Conservation (phyloP, 2,113 vertebrate genomes). For the Oxyruncus cristatus region DNA sequence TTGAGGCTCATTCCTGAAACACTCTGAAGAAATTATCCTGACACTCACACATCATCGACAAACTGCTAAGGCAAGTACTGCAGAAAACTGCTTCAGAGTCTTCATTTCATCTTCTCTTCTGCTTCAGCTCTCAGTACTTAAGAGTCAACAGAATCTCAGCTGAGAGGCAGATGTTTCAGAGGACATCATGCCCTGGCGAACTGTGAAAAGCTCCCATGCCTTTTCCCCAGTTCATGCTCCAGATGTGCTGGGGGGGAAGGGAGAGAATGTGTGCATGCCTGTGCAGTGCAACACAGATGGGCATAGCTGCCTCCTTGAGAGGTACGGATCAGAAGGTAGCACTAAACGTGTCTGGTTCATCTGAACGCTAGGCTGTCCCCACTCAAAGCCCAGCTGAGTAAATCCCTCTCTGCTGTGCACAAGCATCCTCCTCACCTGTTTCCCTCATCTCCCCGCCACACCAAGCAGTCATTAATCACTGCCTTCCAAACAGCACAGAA, state of each 20-base stretch:
- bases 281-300: not conserved
- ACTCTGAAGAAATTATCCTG: not conserved
- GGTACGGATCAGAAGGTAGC: rapidly evolving
- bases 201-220: not conserved
- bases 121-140: not conserved
- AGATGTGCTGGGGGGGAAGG: not conserved
- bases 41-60: not conserved
- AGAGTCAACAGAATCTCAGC: not conserved
- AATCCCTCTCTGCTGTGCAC: not conserved
- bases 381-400: not conserved
- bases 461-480: not conserved
- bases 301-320: not conserved
- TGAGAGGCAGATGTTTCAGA: not conserved
- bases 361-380: rapidly evolving
- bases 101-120: not conserved
- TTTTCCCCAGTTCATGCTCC: not conserved
- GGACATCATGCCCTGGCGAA: not conserved
- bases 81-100: not conserved
- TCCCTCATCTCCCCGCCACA: not conserved
- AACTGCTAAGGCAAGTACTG: not conserved
- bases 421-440: not conserved
- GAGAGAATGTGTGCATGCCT: rapidly evolving
- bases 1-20: not conserved
- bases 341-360: not conserved
- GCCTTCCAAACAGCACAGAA: not conserved